Conservation (phyloP, 2,888 invertebrate species). For the Drosophila antonietae region DNA sequence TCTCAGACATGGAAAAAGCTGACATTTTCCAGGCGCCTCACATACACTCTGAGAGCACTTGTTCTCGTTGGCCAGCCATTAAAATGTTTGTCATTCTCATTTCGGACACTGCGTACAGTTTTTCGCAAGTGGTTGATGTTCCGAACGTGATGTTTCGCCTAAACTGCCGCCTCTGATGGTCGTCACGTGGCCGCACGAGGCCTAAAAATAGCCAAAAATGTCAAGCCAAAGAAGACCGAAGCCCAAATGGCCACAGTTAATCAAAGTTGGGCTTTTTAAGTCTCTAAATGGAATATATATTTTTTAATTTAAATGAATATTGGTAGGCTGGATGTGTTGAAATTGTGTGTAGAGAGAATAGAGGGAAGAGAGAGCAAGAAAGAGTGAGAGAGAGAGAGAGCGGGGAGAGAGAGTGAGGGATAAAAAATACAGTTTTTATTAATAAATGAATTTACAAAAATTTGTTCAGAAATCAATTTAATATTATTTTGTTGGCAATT, state of each 20-base stretch:
- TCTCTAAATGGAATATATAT: neutral
- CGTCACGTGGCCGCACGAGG: slow-evolving; percentile 54
- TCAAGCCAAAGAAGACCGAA: neutral
- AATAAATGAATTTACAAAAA: too few relatives aligned
- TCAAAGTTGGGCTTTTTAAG: slow-evolving; percentile 39
- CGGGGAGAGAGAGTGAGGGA: too few relatives aligned
- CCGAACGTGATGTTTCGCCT: slow-evolving; percentile 64
- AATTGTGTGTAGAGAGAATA: too few relatives aligned
- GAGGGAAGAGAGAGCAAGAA: too few relatives aligned
- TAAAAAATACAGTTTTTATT: too few relatives aligned
- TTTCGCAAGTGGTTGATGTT: slow-evolving; percentile 65
- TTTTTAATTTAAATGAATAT: slow-evolving; percentile 2
- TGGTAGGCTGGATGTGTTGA: neutral
- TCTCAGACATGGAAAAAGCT: slow-evolving; percentile 46
- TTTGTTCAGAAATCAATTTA: too few relatives aligned
- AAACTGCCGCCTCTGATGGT: slow-evolving; percentile 56
- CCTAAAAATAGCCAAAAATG: slow-evolving; percentile 3
- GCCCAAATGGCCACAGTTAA: slow-evolving; percentile 35
- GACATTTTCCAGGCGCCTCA: slow-evolving; percentile 37
- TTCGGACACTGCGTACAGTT: slow-evolving; percentile 50
- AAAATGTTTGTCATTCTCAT: slow-evolving; percentile 54
- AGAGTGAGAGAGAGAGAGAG: too few relatives aligned
- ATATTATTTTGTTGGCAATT: too few relatives aligned
- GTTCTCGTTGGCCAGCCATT: slow-evolving; percentile 20
- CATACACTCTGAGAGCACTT: slow-evolving; percentile 2